phyloP scores from a whole-genome alignment of 2,888 invertebrate species.

The Dryomyza anilis region DNA sequence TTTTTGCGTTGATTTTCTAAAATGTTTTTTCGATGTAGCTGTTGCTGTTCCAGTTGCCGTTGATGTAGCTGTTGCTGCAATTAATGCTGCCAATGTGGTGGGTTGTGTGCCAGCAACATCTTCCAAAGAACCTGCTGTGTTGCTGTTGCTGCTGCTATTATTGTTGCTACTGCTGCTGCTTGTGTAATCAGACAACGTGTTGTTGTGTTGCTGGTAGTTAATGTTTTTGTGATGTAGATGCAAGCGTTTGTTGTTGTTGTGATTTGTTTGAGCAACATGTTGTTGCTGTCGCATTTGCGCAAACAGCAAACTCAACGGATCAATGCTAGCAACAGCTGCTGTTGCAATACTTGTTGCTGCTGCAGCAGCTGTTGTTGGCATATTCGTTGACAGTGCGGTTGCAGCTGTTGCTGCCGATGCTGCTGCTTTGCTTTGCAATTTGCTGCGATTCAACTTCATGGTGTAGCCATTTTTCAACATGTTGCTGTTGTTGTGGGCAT shows the following conservation, averaged over 20 bases:
- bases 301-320: conserved; percentile 1
- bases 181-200: neutral
- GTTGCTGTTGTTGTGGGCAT: conserved; percentile 29
- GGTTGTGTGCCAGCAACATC: conserved; percentile 23
- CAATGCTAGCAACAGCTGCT: conserved; percentile 10
- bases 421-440: conserved; percentile 5
- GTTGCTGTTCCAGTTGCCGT: conserved; percentile 33
- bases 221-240: neutral
- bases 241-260: neutral
- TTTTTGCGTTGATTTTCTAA: conserved; percentile 49
- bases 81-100: conserved; percentile 4
- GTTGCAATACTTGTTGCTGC: conserved; percentile 19
- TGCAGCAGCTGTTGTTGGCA: conserved; percentile 26
- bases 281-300: neutral
- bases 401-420: conserved; percentile 28
- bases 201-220: conserved; percentile 18
- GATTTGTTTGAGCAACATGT: neutral
- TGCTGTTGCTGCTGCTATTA: conserved; percentile 11
- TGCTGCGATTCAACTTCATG: conserved; percentile 26
- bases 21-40: conserved; percentile 43
- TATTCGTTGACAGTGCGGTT: no score
- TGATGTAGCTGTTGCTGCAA: conserved; percentile 21
- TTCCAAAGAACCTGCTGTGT: neutral
- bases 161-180: conserved; percentile 7
- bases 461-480: conserved; percentile 23